A percentile compares a stretch with the other conserved stretches of the same genome.
phyloP scores from a whole-genome alignment of 2,797 vertebrate genomes.

The Poeciliopsis paucimaculata region DNA sequence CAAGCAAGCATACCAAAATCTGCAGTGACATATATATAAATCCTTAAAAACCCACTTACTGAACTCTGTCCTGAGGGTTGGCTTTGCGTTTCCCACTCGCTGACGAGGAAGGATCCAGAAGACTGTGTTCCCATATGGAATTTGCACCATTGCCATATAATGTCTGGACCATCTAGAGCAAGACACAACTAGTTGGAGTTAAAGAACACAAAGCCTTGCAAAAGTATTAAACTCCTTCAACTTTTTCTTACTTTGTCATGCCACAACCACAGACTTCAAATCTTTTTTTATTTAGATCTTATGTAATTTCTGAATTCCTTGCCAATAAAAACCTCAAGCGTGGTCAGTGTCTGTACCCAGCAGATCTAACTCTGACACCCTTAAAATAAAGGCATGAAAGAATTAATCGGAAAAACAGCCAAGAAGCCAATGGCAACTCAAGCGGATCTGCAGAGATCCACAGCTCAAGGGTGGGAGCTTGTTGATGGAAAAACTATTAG shows the following conservation, averaged over 20 bases:
- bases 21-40: constrained; percentile 21
- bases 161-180: constrained; percentile 93
- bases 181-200: background rate
- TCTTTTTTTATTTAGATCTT: background rate
- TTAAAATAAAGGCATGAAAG: background rate
- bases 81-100: constrained; percentile 96
- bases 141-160: constrained; percentile 96
- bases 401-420: background rate
- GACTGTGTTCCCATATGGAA: constrained; percentile 98
- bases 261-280: background rate
- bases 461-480: background rate
- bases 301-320: background rate
- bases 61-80: constrained; percentile 96
- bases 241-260: background rate
- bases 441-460: background rate
- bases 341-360: background rate
- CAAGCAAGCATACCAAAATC: constrained; percentile 30
- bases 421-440: background rate
- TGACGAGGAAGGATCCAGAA: constrained; percentile 94
- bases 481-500: background rate
- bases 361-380: background rate
- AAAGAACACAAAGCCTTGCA: background rate
- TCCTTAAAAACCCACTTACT: constrained; percentile 84
- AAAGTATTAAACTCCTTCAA: background rate
- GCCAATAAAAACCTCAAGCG: background rate